Base-by-base conservation (phyloP, 2,888 invertebrate genomes). In the Trissolcus brochymenae region DNA sequence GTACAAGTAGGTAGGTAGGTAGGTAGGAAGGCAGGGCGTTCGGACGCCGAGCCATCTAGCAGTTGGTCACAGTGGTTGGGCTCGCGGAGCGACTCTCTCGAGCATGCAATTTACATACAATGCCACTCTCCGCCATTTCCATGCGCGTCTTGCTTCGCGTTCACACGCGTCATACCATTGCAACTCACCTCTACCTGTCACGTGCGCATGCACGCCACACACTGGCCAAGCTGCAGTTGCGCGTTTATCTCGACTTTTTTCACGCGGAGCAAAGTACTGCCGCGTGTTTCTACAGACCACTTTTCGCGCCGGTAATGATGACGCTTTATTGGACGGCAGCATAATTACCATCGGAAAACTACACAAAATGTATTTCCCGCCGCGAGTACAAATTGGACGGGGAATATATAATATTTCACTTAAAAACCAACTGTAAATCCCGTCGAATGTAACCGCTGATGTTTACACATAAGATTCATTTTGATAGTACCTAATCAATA, bases 71-170 rank as follows among this genome's bases (percentile, higher is more conserved):
- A 86, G 85, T 86, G 84, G 85, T 82, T 87, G 87, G 85, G 81
- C 84, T 84, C 81, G 81, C 82, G 66, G 78, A 71, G 78, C 80
- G 78, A 76, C 70, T 66, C 76, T 80, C 73, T 79, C 80, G 76
- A 81, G 83, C 81, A 80, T 81, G 83, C 82, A 85, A 86, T 88
- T 88, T 87, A 87, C 88, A 89, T 89, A 89, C 88, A 89, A 89
- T 89, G 83, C 84, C 82, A 80, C 76, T 81, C 71, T 78, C 79
- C 82, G 83, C 85, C 85, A 88, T 87, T 88, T 87, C 87, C 88
- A 88, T 88, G 83, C 81, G 79, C 81, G 81, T 73, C 81, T 78
- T 79, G 76, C 75, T 72, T 76, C 79, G 81, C 76, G 78, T 83
- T 87, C 86, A 87, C 85, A 86, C 86, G 87, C 85, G 86, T 83